phyloP scores from a whole-genome alignment of 2,888 invertebrate genomes.

The Lasioglossum calceatum region DNA sequence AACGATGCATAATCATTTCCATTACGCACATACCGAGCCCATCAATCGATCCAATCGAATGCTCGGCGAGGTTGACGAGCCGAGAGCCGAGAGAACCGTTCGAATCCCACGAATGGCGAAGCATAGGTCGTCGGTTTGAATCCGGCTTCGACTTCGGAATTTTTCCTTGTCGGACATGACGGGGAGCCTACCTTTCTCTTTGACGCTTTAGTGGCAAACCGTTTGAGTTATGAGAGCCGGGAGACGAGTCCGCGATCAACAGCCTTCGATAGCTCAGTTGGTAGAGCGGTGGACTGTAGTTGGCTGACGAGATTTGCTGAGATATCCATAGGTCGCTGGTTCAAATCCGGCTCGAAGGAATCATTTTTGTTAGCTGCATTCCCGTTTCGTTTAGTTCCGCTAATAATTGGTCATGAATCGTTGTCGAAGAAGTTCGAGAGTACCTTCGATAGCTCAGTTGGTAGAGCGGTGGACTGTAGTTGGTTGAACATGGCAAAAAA shows the following conservation, averaged over 20 bases:
- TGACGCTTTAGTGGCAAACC: conserved; percentile 48
- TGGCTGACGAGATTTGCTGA: conserved; percentile 32
- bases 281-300: conserved; percentile 84
- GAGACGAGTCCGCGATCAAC: background rate
- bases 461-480: conserved; percentile 84
- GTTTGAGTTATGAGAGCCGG: conserved; percentile 20
- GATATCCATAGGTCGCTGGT: conserved; percentile 81
- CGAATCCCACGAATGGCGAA: conserved; percentile 53
- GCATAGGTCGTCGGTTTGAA: conserved; percentile 81
- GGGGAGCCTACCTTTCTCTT: conserved; percentile 46
- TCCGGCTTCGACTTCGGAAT: conserved; percentile 75
- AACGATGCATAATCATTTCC: background rate
- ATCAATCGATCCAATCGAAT: background rate
- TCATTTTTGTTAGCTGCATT: conserved; percentile 1
- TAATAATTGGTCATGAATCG: too few relatives aligned
- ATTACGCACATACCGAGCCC: background rate
- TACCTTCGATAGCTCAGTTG: conserved; percentile 60
- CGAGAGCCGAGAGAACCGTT: conserved; percentile 79
- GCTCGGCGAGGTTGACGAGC: conserved; percentile 62
- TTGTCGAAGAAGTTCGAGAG: too few relatives aligned
- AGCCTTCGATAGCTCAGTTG: conserved; percentile 77
- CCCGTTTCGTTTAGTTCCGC: too few relatives aligned
- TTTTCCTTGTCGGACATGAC: conserved; percentile 28
- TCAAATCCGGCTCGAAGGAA: conserved; percentile 82
- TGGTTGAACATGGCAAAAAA: conserved; percentile 35